phyloP scores from a whole-genome alignment of 2,797 vertebrate genomes.

The Phaenicophaeus curvirostris region DNA sequence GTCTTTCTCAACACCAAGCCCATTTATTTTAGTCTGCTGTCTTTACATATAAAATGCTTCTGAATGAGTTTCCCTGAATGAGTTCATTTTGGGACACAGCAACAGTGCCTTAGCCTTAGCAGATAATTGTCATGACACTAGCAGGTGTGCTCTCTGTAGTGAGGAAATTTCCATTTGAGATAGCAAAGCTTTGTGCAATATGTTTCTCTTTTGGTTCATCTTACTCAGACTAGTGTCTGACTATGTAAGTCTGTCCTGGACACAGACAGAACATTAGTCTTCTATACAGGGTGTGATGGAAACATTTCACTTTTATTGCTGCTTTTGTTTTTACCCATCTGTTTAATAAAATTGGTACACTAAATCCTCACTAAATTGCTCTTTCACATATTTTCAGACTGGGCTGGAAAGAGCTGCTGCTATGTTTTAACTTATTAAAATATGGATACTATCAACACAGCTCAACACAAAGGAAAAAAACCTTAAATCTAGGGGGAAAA shows the following conservation, averaged over 20 bases:
- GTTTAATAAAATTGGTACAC: background rate
- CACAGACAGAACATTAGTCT: background rate
- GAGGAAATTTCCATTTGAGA: background rate
- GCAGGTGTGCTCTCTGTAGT: background rate
- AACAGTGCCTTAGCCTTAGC: background rate
- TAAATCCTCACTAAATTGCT: background rate
- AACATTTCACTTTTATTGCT: background rate
- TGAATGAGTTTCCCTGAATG: background rate
- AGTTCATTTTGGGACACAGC: background rate
- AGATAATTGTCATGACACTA: background rate
- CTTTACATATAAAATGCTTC: background rate
- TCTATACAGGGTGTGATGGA: background rate
- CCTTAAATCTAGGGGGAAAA: background rate
- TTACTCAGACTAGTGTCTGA: background rate
- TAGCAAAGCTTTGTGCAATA: background rate
- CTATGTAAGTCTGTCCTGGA: background rate
- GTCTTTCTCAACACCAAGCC: background rate
- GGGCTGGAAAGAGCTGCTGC: background rate
- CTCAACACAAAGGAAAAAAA: background rate
- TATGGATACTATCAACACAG: background rate
- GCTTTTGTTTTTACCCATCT: constrained; percentile 11
- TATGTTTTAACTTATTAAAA: background rate
- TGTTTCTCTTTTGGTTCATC: background rate
- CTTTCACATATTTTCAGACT: background rate
- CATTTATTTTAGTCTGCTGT: background rate